Evolutionary conservation across 2,888 invertebrate genomes (phyloP).

Genomic region (Limnephilus marmoratus): DNA sequence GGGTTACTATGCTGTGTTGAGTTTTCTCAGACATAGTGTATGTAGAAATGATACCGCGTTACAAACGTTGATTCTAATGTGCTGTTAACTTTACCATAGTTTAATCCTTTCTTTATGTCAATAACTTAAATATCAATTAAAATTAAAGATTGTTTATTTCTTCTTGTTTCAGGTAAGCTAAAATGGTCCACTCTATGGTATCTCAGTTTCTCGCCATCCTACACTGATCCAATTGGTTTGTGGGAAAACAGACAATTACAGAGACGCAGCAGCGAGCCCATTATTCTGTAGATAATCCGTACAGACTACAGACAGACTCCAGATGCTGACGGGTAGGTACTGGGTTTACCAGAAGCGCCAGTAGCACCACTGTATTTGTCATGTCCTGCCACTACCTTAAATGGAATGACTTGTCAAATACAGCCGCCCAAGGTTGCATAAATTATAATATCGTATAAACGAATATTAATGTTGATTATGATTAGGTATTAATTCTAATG

Average conservation of each 20-base stretch:
- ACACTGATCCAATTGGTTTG: neutral
- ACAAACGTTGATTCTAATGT: too few relatives aligned
- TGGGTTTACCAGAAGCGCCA: neutral
- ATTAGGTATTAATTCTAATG: neutral
- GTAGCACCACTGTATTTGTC: neutral
- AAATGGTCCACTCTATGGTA: neutral
- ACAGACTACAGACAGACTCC: neutral
- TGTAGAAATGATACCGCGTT: too few relatives aligned
- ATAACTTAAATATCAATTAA: neutral
- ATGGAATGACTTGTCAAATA: neutral
- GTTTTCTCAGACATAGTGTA: too few relatives aligned
- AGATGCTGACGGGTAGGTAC: neutral
- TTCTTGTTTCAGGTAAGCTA: constrained; percentile 34
- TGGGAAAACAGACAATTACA: neutral
- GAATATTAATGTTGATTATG: neutral
- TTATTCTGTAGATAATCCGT: neutral
- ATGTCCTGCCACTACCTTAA: neutral
- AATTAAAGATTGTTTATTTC: neutral
- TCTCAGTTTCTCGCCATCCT: neutral
- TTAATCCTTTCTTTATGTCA: neutral
- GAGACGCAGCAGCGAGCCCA: neutral
- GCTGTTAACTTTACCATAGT: neutral
- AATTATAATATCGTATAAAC: neutral
- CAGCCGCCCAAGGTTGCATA: neutral
- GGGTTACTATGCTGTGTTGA: too few relatives aligned